Evolutionary conservation across 2,888 invertebrate species (phyloP).

Genomic region (Nomada lathburiana): DNA sequence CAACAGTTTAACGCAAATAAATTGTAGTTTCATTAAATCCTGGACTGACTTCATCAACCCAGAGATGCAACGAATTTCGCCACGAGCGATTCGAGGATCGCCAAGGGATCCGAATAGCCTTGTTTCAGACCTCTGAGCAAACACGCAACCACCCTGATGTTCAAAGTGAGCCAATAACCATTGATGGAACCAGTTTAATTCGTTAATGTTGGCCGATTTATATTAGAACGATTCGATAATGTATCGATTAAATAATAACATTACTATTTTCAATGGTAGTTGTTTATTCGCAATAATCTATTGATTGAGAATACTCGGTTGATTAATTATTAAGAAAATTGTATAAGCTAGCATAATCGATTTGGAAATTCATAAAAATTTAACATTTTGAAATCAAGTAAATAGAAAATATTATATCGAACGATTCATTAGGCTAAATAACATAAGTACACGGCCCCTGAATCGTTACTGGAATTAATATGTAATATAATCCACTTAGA

Average conservation of each 20-base stretch:
- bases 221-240: neutral
- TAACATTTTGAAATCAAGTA: too few relatives aligned
- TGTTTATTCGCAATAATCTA: too few relatives aligned
- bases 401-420: too few relatives aligned
- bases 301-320: too few relatives aligned
- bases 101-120: slow-evolving; percentile 24
- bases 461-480: too few relatives aligned
- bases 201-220: neutral
- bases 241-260: neutral
- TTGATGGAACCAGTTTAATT: neutral
- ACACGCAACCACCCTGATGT: neutral
- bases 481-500: too few relatives aligned
- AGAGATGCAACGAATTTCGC: slow-evolving; percentile 14
- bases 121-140: slow-evolving; percentile 20
- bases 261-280: too few relatives aligned
- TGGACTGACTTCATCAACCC: slow-evolving; percentile 16
- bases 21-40: slow-evolving; percentile 46
- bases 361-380: too few relatives aligned
- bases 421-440: too few relatives aligned
- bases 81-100: slow-evolving; percentile 21
- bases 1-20: slow-evolving; percentile 28
- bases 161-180: slow-evolving; percentile 16
- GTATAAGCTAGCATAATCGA: too few relatives aligned
- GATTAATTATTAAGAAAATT: too few relatives aligned
- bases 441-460: too few relatives aligned